Evolutionary conservation across 1,140 invertebrate genomes (phyloP), one percentile per base, ranked within the genome.

Genomic region (Drosophila erecta): DNA sequence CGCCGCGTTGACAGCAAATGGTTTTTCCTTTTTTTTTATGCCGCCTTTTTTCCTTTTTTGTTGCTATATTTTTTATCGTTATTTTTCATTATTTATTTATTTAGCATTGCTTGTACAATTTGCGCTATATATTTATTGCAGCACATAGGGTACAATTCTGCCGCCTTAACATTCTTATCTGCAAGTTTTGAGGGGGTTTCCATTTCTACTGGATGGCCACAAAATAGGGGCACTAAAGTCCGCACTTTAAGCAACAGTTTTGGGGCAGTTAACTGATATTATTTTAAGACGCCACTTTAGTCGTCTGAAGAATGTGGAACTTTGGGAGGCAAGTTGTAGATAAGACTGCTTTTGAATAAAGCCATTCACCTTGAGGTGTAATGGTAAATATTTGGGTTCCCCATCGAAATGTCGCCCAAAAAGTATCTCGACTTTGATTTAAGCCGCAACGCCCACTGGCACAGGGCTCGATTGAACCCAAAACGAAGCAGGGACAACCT

Each of bases 21-120:
- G 69, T 47, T 49, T 17, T 40, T 22, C 24, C 35, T 43, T 41
- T 58, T 6, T 51, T 24, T 40, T n/a, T 40, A 30, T 30, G 37
- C 33, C 3, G 11, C 20, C 33, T 35, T 58, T 24, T 30, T 30
- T 7, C 6, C 35, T 33, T 54, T 4, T 2, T 15, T 35, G 30
- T n/a, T 44, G 49, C 27, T 76, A 54, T 70, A 70, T 73, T 77
- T 80, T 85, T 81, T 81, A 86, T 87, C 81, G 74, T 71, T 81
- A 81, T 81, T 78, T 81, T 85, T 74, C 74, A 81, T 85, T 86
- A 85, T 81, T 86, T 85, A 86, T 86, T 86, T 85, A 86, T 86
- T 86, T 86, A 87, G 58, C 61, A 81, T 61, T 72, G 76, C 58
- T 79, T 47, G 64, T 37, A 8, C 35, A 30, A 8, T 30, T 30